Conservation (phyloP, 2,797 vertebrate species). For the Notamacropus eugenii region DNA sequence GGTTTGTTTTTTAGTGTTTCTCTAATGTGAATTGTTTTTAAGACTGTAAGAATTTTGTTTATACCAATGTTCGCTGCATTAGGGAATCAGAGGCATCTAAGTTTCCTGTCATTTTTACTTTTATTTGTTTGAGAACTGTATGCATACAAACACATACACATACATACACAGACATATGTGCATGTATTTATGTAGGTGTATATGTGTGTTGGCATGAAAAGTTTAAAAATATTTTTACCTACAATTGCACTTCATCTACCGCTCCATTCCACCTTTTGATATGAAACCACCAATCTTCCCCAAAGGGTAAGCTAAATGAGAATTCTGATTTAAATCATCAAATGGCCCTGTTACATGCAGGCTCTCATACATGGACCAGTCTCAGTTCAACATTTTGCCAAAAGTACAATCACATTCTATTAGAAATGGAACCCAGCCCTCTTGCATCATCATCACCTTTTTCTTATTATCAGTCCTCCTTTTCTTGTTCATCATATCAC, state of each 20-base stretch:
- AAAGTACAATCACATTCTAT: background rate
- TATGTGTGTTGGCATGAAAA: background rate
- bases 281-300: background rate
- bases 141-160: background rate
- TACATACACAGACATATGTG: background rate
- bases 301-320: background rate
- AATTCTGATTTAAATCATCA: background rate
- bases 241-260: background rate
- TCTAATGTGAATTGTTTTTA: background rate
- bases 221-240: background rate
- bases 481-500: background rate
- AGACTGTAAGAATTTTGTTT: background rate
- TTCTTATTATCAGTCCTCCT: background rate
- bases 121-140: background rate
- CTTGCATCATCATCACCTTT: background rate
- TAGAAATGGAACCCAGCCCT: background rate
- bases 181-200: background rate
- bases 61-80: background rate
- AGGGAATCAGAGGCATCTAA: background rate
- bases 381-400: background rate
- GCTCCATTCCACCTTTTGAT: background rate
- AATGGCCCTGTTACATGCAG: background rate
- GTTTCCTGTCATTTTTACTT: background rate
- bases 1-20: constrained; percentile 9
- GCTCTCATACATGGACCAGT: background rate